These are phyloP conservation scores for Cephus nigrinus DNA, from an alignment of 2,888 invertebrate species.

Conservation along the genomic window DNA sequence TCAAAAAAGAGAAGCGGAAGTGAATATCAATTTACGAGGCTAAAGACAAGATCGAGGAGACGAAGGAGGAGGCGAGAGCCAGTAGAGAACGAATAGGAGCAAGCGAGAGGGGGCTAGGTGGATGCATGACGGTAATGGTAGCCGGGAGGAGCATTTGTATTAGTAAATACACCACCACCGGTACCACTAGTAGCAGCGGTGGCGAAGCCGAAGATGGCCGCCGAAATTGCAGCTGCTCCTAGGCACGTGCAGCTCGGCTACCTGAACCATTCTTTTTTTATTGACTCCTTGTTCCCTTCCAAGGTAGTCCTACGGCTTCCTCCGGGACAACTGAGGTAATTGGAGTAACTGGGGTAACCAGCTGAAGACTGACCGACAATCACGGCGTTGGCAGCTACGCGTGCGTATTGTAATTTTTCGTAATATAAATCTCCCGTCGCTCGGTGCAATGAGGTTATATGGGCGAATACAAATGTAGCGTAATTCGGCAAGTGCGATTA, in stretches of 20 bases:
- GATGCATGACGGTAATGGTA: not conserved
- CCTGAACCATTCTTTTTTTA: not conserved
- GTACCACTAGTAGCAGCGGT: not conserved
- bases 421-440: no score
- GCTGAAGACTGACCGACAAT: no score
- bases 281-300: no score
- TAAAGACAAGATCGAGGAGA: conserved; percentile 17
- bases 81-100: conserved; percentile 15
- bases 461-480: not conserved
- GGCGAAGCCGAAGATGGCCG: conserved; percentile 25
- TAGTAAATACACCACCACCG: no score
- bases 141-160: no score
- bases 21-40: conserved; percentile 43
- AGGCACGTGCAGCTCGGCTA: conserved; percentile 47
- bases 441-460: no score
- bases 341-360: no score
- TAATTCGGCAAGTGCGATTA: not conserved
- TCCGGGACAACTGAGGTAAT: no score
- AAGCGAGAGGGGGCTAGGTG: conserved; percentile 2
- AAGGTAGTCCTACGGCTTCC: no score
- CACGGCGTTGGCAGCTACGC: no score
- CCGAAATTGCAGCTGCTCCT: conserved; percentile 50
- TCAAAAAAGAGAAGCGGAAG: conserved; percentile 41
- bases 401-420: no score
- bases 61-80: conserved; percentile 15